Evolutionary conservation across 1,140 invertebrate genomes (phyloP).

Genomic region (Drosophila ercepeae): DNA sequence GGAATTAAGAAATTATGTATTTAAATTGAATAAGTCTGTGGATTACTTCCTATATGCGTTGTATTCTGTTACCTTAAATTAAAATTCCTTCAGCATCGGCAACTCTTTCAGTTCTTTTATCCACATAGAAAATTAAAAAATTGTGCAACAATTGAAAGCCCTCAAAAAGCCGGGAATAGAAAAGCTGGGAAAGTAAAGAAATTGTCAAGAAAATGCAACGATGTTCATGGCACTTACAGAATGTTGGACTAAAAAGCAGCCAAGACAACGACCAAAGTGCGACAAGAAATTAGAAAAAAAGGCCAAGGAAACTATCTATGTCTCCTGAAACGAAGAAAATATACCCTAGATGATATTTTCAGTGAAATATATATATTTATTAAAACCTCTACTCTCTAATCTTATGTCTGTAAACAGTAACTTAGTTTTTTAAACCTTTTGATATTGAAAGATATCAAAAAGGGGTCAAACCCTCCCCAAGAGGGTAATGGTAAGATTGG

Average conservation of each 20-base stretch:
- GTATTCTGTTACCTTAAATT: conserved; percentile 43
- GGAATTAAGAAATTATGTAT: conserved; percentile 15
- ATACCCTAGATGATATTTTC: conserved; percentile 6
- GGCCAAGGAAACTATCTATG: neutral
- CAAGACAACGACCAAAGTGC: conserved; percentile 34
- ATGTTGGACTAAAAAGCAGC: conserved; percentile 27
- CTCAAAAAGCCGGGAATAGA: conserved; percentile 45
- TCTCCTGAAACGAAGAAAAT: neutral
- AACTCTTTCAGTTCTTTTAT: conserved; percentile 43
- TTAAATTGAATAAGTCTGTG: conserved; percentile 1
- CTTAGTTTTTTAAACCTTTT: neutral
- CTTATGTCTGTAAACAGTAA: too few relatives aligned
- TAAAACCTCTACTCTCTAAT: too few relatives aligned
- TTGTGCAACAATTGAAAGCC: conserved; percentile 79
- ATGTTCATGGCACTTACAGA: conserved; percentile 49
- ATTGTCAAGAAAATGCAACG: conserved; percentile 72
- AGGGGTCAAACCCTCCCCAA: too few relatives aligned
- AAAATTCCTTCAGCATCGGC: conserved; percentile 50
- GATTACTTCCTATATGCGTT: neutral
- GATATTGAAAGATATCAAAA: neutral
- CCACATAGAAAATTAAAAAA: conserved; percentile 78
- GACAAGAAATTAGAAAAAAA: conserved; percentile 64
- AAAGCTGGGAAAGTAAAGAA: conserved; percentile 38
- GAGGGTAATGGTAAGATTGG: conserved; percentile 33
- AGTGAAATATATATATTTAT: too few relatives aligned